Evolutionary conservation across 1,140 invertebrate species (phyloP), one percentile per base, ranked within the genome.

Genomic region (Lamellibrachia luymesi): DNA sequence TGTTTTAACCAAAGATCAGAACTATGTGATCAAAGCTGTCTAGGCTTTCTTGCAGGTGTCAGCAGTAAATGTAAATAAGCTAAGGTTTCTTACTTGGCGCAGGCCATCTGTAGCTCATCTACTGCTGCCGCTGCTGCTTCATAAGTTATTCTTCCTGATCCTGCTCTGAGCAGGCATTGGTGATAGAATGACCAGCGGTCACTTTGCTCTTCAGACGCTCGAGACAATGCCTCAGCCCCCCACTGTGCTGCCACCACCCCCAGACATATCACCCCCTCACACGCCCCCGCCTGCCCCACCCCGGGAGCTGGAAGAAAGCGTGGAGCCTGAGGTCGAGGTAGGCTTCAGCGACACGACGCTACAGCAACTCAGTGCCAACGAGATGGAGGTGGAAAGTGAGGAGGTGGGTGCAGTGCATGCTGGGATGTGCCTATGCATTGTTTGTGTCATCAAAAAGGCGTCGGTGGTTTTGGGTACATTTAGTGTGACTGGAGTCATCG

Each of bases 261-360:
- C 93, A 25, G 52, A 90, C 50, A 93, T 92, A 38, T 94, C 93
- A 50, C 93, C 93, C 25, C 93, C 91, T 51, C 91, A 51, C 49
- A 52, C 93, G 80, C 94, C 50, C 89, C 94, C 49, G 89, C 94
- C 80, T 50, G 91, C 38, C 50, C 93, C 90, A 92, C 94, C 92
- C 49, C 93, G 4, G 64, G 64, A 80, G 64, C 93, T 8, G 64
- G 64, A 80, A 2, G 64, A 80, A 10, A 52, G 92, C 92, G 2
- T 64, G 50, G 27, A 38, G 50, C 92, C 92, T 52, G 52, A 64
- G 50, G 92, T 51, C 2, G 90, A 91, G 38, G 90, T 51, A 4
- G 90, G 38, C 90, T 91, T 50, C 90, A 91, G 90, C 50, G 38
- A 50, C 49, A 49, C 50, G 4, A 50, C 50, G 90, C 90, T 51